Evolutionary conservation across 2,888 invertebrate species (phyloP), one percentile per base, ranked within the genome.

Genomic region (Parthenolecanium corni): DNA sequence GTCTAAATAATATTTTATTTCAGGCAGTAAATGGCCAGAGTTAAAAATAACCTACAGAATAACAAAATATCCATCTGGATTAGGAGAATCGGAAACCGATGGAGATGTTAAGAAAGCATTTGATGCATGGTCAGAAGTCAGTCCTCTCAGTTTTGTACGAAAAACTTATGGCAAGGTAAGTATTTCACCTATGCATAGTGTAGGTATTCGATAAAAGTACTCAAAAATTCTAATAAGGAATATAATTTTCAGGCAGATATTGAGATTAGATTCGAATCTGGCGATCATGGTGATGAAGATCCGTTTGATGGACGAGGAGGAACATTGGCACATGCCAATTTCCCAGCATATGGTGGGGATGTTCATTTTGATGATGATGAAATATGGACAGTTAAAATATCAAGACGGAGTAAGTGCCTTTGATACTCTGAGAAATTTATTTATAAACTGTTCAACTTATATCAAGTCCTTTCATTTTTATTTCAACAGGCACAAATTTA

Each of bases 311-410:
- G 95, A 25, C 87, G 87, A 51, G 94, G 92, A 61, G 90, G 90
- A 68, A 94, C 93, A 64, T 78, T 95, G 66, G 95, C 95, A n/a
- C 95, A 95, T 71, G 95, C 95, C 47, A 95, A 91, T 74, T 95
- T 95, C 76, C 95, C 95, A 0, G 86, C 88, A 12, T 96, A 91
- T 72, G 96, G 96, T 25, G 97, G 97, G 14, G 95, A 95, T 73
- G 95, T 94, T 40, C 97, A 97, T 76, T 97, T 97, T 72, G 97
- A 97, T 73, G 94, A 95, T 69, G 84, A 90, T 36, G 97, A 97
- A 75, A 78, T 82, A 67, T 96, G 96, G 96, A 86, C 90, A n/a
- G n/a, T n/a, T n/a, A n/a, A n/a, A n/a, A n/a, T n/a, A n/a, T n/a
- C n/a, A n/a, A n/a, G n/a, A n/a, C n/a, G n/a, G n/a, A n/a, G n/a